Conservation (phyloP, 2,113 vertebrate species). For the Perca flavescens region DNA sequence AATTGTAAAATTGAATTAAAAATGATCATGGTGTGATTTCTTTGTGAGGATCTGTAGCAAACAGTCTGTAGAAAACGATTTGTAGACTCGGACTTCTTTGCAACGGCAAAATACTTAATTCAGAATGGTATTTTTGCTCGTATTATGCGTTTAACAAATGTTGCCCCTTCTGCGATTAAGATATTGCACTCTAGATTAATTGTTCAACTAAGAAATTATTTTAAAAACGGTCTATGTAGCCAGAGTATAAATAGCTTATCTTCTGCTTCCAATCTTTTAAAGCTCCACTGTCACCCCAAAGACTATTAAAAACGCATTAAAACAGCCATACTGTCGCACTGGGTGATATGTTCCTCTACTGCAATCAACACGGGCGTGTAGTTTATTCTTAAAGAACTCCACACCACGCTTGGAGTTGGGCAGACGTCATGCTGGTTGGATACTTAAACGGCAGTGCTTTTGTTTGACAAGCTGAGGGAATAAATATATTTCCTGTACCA, state of each 20-base stretch:
- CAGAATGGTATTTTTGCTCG: too few species aligned
- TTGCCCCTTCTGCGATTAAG: too few species aligned
- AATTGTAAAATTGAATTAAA: too few species aligned
- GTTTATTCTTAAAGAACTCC: background rate
- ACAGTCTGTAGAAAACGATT: too few species aligned
- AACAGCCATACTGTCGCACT: background rate
- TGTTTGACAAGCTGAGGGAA: background rate
- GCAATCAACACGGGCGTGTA: background rate
- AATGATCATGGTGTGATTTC: too few species aligned
- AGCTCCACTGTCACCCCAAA: background rate
- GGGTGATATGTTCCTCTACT: constrained; percentile 21
- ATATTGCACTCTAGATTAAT: too few species aligned
- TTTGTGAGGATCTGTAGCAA: too few species aligned
- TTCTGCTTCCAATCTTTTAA: constrained; percentile 15
- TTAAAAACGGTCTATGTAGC: background rate
- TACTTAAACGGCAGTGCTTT: constrained; percentile 11
- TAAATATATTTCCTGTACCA: background rate
- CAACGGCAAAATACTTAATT: too few species aligned
- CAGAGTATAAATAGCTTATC: constrained; percentile 9
- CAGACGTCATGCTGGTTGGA: constrained; percentile 2
- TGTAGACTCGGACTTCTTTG: too few species aligned
- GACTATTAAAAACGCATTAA: constrained; percentile 34
- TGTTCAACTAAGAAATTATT: background rate
- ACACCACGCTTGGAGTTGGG: background rate
- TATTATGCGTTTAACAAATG: too few species aligned